A percentile compares a stretch with the other conserved stretches of the same genome.
phyloP scores from a whole-genome alignment of 2,113 vertebrate species.

The Dascyllus trimaculatus region DNA sequence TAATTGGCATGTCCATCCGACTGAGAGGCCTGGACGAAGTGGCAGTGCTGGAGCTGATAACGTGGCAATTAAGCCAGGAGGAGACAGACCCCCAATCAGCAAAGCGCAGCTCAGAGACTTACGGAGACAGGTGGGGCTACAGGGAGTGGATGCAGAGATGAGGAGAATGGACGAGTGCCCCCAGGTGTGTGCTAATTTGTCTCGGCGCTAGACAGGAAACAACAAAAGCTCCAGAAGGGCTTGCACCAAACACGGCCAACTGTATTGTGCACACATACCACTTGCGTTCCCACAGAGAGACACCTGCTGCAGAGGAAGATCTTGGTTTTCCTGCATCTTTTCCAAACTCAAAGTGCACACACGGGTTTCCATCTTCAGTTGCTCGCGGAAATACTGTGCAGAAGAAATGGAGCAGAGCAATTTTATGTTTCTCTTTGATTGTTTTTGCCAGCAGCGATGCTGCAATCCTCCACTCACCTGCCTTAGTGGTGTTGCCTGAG shows the following conservation, averaged over 20 bases:
- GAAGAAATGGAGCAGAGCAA: constrained; percentile 43
- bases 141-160: constrained; percentile 33
- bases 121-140: constrained; percentile 50
- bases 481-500: constrained; percentile 36
- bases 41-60: constrained; percentile 71
- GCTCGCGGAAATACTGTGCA: constrained; percentile 23
- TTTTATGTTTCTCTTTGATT: constrained; percentile 44
- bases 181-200: constrained; percentile 68
- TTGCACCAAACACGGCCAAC: constrained; percentile 25
- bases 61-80: constrained; percentile 65
- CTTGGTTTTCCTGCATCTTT: neutral
- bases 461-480: constrained; percentile 36
- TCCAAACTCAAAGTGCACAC: constrained; percentile 16
- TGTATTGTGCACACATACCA: constrained; percentile 20
- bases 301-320: constrained; percentile 37
- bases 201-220: constrained; percentile 53
- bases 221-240: constrained; percentile 15
- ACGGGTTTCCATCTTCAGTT: too few species aligned
- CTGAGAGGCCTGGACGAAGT: constrained; percentile 61
- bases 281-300: constrained; percentile 10
- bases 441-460: constrained; percentile 31
- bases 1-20: constrained; percentile 73
- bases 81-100: constrained; percentile 65
- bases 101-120: constrained; percentile 47
- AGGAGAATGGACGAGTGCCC: constrained; percentile 33